Conservation (phyloP, 2,797 vertebrate species). For the Mallotus villosus region DNA sequence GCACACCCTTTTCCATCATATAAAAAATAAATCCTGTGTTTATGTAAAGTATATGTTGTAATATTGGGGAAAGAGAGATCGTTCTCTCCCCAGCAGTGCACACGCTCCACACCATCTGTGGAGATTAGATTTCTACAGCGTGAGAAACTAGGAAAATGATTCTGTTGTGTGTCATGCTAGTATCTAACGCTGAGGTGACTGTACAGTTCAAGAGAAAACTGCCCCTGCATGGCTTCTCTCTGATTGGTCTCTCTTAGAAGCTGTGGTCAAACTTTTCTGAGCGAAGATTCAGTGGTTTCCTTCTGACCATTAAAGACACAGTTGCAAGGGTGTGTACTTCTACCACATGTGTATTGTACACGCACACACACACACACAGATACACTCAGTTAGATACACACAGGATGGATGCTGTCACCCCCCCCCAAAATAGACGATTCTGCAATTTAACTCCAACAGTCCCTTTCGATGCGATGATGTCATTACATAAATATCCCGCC, state of each 20-base stretch:
- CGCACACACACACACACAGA: conserved; percentile 2
- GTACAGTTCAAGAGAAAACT: no score
- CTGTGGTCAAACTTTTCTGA: background rate
- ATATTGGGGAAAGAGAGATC: no score
- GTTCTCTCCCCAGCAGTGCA: background rate
- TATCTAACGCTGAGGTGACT: background rate
- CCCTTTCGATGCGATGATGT: conserved; percentile 23
- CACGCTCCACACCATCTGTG: background rate
- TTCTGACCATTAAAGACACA: conserved; percentile 3
- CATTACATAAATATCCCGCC: conserved; percentile 21
- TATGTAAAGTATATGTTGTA: no score
- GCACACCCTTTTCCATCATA: no score
- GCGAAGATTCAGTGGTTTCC: conserved; percentile 2
- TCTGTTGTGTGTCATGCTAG: background rate
- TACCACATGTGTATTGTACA: background rate
- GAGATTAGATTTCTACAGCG: background rate
- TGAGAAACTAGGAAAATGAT: no score
- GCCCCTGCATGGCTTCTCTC: background rate
- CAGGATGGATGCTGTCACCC: conserved; percentile 22
- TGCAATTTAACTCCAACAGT: conserved; percentile 27
- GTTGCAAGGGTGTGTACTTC: conserved; percentile 19
- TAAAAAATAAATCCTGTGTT: no score
- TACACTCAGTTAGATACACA: background rate
- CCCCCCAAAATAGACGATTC: conserved; percentile 32
- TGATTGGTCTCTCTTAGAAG: background rate